Evolutionary conservation across 2,888 invertebrate genomes (phyloP).

Genomic region (Anoncus sp.): DNA sequence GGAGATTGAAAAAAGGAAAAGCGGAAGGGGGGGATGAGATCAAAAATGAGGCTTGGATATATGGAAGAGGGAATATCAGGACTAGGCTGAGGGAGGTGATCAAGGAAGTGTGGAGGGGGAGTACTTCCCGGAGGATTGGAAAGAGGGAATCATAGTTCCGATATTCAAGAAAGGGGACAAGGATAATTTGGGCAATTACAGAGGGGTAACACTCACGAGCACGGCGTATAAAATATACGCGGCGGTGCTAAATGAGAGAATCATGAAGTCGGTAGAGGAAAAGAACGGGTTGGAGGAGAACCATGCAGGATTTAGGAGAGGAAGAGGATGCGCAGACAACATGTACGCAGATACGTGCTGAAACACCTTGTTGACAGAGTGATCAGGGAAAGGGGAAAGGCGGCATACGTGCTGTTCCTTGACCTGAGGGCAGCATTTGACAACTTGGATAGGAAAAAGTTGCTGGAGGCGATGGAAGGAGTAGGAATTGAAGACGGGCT

Average conservation of each 20-base stretch:
- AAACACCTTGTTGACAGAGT: too few relatives aligned
- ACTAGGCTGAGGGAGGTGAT: constrained; percentile 2
- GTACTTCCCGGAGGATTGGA: constrained; percentile 41
- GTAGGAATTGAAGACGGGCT: constrained; percentile 19
- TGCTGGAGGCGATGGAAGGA: constrained; percentile 58
- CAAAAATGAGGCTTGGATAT: constrained; percentile 38
- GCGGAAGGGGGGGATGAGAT: constrained; percentile 35
- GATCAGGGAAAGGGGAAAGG: too few relatives aligned
- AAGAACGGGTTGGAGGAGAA: constrained; percentile 47
- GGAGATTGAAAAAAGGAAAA: constrained; percentile 36
- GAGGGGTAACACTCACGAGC: constrained; percentile 63
- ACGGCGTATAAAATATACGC: constrained; percentile 64
- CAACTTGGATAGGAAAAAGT: too few relatives aligned
- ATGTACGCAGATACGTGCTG: too few relatives aligned
- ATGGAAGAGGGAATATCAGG: not conserved
- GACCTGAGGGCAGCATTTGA: too few relatives aligned
- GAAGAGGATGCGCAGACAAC: too few relatives aligned
- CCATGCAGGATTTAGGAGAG: constrained; percentile 62
- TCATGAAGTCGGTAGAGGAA: constrained; percentile 57
- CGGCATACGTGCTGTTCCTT: too few relatives aligned
- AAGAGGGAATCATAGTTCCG: constrained; percentile 52
- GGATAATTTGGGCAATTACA: constrained; percentile 56
- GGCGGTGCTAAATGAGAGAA: constrained; percentile 51
- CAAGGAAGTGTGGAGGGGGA: not conserved
- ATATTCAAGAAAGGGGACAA: constrained; percentile 62